A percentile compares a stretch with the other conserved stretches of the same genome.
Evolutionary conservation across 2,888 invertebrate species (phyloP).

Genomic region (Megamerina dolium): DNA sequence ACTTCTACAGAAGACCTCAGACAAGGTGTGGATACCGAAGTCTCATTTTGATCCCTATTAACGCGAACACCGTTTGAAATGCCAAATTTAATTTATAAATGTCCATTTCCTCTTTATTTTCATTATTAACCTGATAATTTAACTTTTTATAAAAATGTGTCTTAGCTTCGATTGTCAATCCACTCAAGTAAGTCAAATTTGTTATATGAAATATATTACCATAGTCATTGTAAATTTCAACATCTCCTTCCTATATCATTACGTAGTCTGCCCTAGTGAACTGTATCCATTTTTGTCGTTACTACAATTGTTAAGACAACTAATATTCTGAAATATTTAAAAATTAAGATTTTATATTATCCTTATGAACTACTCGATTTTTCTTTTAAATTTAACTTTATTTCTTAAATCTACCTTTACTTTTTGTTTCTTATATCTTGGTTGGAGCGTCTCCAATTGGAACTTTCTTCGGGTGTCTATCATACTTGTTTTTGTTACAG

Average conservation of each 20-base stretch:
- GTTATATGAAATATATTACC: too few relatives aligned
- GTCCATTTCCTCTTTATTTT: conserved; percentile 7
- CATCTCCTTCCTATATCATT: neutral
- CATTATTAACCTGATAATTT: too few relatives aligned
- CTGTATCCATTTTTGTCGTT: neutral
- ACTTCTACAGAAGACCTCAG: too few relatives aligned
- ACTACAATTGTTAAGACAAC: neutral
- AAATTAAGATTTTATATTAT: neutral
- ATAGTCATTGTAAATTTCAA: neutral
- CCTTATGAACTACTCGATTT: neutral
- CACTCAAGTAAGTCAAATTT: neutral
- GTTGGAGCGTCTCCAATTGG: too few relatives aligned
- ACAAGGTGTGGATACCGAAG: too few relatives aligned
- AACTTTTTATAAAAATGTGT: neutral
- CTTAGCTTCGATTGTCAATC: neutral
- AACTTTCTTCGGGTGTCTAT: too few relatives aligned
- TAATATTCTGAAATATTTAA: neutral
- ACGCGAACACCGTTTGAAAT: too few relatives aligned
- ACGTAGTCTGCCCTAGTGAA: neutral
- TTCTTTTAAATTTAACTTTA: neutral
- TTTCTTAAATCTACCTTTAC: neutral
- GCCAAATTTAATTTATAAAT: too few relatives aligned
- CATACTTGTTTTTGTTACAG: too few relatives aligned
- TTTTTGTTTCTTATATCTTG: too few relatives aligned
- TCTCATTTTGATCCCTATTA: too few relatives aligned